Evolutionary conservation across 2,797 vertebrate genomes (phyloP), one percentile per base, ranked within the genome.

Genomic region (Tapera naevia): DNA sequence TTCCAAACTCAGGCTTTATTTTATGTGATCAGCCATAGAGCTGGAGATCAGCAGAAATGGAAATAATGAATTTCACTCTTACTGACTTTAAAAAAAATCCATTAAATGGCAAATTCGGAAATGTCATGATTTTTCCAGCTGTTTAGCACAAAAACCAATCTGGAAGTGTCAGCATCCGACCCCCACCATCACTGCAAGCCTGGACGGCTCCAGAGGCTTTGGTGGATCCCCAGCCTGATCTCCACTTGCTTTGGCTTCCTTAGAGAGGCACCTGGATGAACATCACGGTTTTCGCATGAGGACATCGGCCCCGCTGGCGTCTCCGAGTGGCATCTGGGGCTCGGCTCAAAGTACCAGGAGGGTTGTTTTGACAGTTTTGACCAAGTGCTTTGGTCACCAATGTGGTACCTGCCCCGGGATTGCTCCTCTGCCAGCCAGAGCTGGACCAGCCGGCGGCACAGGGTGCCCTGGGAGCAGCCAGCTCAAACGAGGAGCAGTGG

Each of bases 371-470:
- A 33, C 14, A 62, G 64, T 46, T 51, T 65, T 75, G 33, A 24
- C 21, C 76, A 46, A 60, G 30, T 0, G 3, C 9, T 43, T 0
- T 0, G 2, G 5, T 23, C 0, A 1, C 62, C 0, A 0, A 2
- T 48, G 66, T 4, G 1, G 12, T 45, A 17, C 46, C 67, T 93
- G 78, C 61, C 45, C 43, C 2, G 1, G 66, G 21, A 16, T 6
- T 0, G 0, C 0, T 1, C 67, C 19, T 28, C 10, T 83, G 61
- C 79, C 0, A 1, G 35, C 27, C 1, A 0, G 60, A 75, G 71
- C 85, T 0, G 0, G 66, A 33, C 24, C 39, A 33, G 4, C 1
- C 15, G 6, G 81, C 54, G 18, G 85, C 67, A n/a, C 69, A 1
- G 86, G 69, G 70, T 57, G 84, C 65, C 78, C 94, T 17, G 87